Evolutionary conservation across 1,140 invertebrate species (phyloP).

Genomic region (Drosophila ambigua): DNA sequence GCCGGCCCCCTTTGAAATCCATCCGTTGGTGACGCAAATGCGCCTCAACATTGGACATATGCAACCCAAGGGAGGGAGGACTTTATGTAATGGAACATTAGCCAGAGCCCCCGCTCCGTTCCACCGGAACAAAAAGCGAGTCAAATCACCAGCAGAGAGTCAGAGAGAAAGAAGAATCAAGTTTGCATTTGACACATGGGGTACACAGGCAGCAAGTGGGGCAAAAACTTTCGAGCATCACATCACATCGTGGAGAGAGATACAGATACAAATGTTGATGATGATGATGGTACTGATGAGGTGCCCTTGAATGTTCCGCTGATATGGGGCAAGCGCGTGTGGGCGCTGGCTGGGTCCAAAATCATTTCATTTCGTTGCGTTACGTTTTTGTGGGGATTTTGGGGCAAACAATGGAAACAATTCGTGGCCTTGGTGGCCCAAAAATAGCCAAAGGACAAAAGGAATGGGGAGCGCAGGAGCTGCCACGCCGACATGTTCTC

Average conservation of each 20-base stretch:
- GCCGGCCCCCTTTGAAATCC: neutral
- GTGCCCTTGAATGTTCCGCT: conserved; percentile 58
- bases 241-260: conserved; percentile 16
- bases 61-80: conserved; percentile 13
- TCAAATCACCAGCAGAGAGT: conserved; percentile 27
- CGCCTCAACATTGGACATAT: conserved; percentile 50
- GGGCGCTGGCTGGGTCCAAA: conserved; percentile 21
- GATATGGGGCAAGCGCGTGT: conserved; percentile 29
- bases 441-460: conserved; percentile 46
- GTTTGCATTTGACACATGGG: conserved; percentile 75
- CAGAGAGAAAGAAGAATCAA: conserved; percentile 34
- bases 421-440: conserved; percentile 11
- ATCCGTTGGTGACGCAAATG: conserved; percentile 57
- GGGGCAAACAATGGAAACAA: conserved; percentile 30
- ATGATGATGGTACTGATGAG: conserved; percentile 20
- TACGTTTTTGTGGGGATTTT: conserved; percentile 43
- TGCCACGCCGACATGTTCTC: conserved; percentile 12
- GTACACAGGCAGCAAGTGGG: neutral
- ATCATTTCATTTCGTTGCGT: conserved; percentile 37
- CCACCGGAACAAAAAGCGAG: conserved; percentile 10
- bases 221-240: conserved; percentile 43
- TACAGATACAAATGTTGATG: conserved; percentile 43
- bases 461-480: neutral
- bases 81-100: conserved; percentile 70
- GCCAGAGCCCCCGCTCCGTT: conserved; percentile 21